Evolutionary conservation across 1,140 invertebrate species (phyloP), one percentile per base, ranked within the genome.

Genomic region (Dendrolimus kikuchii): DNA sequence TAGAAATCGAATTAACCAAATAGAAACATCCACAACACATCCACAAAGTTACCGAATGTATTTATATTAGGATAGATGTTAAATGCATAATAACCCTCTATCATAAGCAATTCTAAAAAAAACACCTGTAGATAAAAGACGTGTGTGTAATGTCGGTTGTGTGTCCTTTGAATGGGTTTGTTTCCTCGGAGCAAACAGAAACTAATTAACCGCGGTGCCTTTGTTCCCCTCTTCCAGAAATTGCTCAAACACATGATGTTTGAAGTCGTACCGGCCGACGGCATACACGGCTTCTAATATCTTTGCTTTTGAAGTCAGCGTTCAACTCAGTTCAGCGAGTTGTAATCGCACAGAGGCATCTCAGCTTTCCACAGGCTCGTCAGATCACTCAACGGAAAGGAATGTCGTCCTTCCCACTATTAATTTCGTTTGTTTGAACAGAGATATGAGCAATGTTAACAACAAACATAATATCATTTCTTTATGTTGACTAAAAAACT

Each of bases 151-250:
- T 23, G 23, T 23, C 23, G 36, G 48, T 9, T 50, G 39, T 40
- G 10, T 36, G 39, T 50, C 49, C 49, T 50, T 50, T 50, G 61
- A 74, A 64, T 60, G 58, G 71, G 65, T 70, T 64, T 81, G 74
- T 81, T 74, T 74, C 57, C 64, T 67, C 55, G 62, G 60, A 49
- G 61, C 68, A 77, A 77, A 79, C 71, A 81, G 65, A 66, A 65
- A 72, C 68, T 76, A 73, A 77, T 77, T 74, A 79, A 76, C 69
- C 61, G 74, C 77, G 74, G 67, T 70, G 57, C 66, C 66, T 81
- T 81, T 81, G 73, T 78, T 71, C 54, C 60, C 45, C 64, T 61
- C 63, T 74, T 71, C 66, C 67, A 68, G 66, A 68, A 74, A 68
- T 68, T 62, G 60, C 60, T 64, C 60, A 60, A 59, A 53, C 56